Percentiles rank a stretch among this genome's conserved stretches.
Conservation (phyloP, 2,888 invertebrate species). For the Pristionchus japonicus region DNA sequence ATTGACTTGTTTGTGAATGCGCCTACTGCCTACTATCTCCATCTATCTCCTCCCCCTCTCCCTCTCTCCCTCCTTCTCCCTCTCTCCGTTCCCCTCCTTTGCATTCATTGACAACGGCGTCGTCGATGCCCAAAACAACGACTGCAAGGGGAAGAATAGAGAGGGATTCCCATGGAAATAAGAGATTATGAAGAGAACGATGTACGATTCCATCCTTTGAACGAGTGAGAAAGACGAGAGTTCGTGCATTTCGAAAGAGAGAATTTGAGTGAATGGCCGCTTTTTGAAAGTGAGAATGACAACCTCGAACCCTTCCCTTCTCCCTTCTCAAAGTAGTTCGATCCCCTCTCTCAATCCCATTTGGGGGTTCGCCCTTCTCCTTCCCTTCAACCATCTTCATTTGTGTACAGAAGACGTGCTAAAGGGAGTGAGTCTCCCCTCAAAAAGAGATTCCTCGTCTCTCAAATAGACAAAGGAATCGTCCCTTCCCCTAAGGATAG, state of each 20-base stretch:
- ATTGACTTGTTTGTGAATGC: slow-evolving; percentile 1
- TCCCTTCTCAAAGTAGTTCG: not conserved
- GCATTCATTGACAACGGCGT: slow-evolving; percentile 17
- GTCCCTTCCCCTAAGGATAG: not conserved
- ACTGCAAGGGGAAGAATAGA: not conserved
- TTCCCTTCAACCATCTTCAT: not conserved
- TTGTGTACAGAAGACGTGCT: slow-evolving; percentile 15
- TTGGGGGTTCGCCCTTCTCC: not conserved
- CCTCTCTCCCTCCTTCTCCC: slow-evolving; percentile 24
- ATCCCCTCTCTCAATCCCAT: not conserved
- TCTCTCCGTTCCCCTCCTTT: slow-evolving; percentile 24
- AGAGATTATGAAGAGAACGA: not conserved
- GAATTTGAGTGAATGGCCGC: not conserved
- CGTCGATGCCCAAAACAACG: not conserved
- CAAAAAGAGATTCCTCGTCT: not conserved
- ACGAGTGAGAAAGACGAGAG: not conserved
- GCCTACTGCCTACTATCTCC: slow-evolving; percentile 2
- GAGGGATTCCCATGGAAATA: not conserved
- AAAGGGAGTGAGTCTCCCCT: not conserved
- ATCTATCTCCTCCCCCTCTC: slow-evolving; percentile 4
- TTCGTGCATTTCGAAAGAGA: not conserved
- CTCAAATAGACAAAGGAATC: not conserved
- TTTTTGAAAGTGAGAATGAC: not conserved
- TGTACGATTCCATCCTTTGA: not conserved
- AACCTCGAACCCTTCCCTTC: not conserved